Evolutionary conservation across 2,797 vertebrate genomes (phyloP), one percentile per base, ranked within the genome.

Genomic region (Gymnothorax reevesii): DNA sequence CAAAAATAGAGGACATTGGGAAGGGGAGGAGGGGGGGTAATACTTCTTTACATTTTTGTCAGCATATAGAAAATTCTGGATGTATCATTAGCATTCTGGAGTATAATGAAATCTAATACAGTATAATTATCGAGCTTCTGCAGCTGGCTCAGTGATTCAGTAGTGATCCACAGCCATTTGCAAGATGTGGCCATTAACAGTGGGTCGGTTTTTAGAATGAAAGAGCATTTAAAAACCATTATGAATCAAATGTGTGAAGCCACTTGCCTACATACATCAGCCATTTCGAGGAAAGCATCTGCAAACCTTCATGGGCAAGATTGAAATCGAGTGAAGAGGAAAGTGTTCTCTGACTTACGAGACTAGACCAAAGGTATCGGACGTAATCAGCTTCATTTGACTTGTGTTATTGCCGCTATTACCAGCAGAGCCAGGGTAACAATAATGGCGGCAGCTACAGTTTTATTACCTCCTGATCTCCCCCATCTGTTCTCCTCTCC

Each of bases 381-480:
- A 22, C 77, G 10, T 55, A 80, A 80, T 80, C 77, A 22, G 77
- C 77, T 54, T 80, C 77, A 80, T 80, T 3, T 80, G 49, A 80
- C 77, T 55, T 87, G 88, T 90, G 57, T 91, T 91, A 87, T 90
- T 93, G 90, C 89, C 94, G 89, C 91, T 90, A 92, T 92, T 89
- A 94, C 92, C 27, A 57, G 7, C 82, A 87, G 42, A 55, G 79
- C 79, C 92, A 93, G 90, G 92, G 92, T 90, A 89, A 94, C 93
- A 93, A 93, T 93, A 89, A 92, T 86, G 83, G 88, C 90, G 90
- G 89, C 93, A 4, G 94, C 94, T 94, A 92, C 93, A 93, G 91
- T 94, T 95, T 95, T 93, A 94, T 94, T 89, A 91, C 92, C 88
- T 92, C 57, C 92, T 94, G 92, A 93, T 94, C 89, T 90, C 90